A percentile compares a stretch with the other conserved stretches of the same genome.
These are phyloP conservation scores for Bufotes viridis DNA, from an alignment of 2,797 vertebrate genomes.

Conservation along the genomic window DNA sequence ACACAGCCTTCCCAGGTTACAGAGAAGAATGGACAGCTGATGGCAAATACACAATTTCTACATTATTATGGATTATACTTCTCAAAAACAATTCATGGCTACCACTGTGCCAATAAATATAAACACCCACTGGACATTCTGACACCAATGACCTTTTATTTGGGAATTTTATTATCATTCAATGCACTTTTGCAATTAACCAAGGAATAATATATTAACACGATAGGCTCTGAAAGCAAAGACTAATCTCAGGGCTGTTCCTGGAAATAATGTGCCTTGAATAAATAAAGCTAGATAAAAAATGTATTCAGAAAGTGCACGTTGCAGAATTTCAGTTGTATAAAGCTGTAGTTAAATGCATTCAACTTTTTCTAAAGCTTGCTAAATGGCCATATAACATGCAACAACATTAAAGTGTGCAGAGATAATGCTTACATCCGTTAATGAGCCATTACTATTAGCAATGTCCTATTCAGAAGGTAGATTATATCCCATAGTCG, in stretches of 20 bases:
- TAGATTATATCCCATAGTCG: background rate
- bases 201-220: conserved; percentile 54
- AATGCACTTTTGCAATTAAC: conserved; percentile 50
- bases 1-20: background rate
- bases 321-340: conserved; percentile 19
- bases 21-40: background rate
- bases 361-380: conserved; percentile 39
- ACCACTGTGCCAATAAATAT: conserved; percentile 24
- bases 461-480: conserved; percentile 16
- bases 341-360: conserved; percentile 12
- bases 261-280: conserved; percentile 35
- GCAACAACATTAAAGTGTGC: conserved; percentile 1
- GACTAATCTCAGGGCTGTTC: conserved; percentile 41
- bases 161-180: conserved; percentile 38
- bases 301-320: conserved; percentile 14
- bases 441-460: conserved; percentile 35
- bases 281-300: conserved; percentile 45
- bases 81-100: background rate
- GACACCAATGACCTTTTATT: conserved; percentile 43
- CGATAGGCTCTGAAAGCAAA: conserved; percentile 44
- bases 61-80: conserved; percentile 9
- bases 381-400: conserved; percentile 21
- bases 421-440: conserved; percentile 16
- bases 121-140: conserved; percentile 19
- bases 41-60: background rate